Evolutionary conservation across 1,140 invertebrate genomes (phyloP).

Genomic region (Heterodera carotae): DNA sequence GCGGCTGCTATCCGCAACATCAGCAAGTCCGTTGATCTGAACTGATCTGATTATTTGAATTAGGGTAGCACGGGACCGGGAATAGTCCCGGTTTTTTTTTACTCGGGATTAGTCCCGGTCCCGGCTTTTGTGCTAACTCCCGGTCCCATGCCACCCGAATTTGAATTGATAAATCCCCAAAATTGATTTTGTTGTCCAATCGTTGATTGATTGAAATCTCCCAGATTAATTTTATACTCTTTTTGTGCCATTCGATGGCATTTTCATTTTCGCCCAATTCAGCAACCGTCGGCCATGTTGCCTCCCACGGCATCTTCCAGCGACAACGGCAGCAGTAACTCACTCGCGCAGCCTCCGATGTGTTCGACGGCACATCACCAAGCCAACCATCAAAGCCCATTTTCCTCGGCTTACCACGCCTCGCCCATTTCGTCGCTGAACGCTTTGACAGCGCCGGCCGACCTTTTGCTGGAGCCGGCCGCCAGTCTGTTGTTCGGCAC

Average conservation of each 20-base stretch:
- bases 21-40: conserved; percentile 2
- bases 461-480: conserved; percentile 2
- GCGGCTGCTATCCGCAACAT: not conserved
- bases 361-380: not conserved
- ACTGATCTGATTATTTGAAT: too few relatives aligned
- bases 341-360: not conserved
- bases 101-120: too few relatives aligned
- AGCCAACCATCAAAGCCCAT: not conserved
- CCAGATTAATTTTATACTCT: too few relatives aligned
- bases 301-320: not conserved
- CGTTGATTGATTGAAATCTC: too few relatives aligned
- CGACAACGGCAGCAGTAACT: not conserved
- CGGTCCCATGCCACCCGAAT: too few relatives aligned
- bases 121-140: too few relatives aligned
- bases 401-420: not conserved
- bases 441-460: not conserved
- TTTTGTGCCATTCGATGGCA: too few relatives aligned
- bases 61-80: too few relatives aligned
- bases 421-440: not conserved
- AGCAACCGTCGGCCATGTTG: not conserved
- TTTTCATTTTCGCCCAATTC: not conserved
- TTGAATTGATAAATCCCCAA: not conserved
- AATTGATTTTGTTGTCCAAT: not conserved
- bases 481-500: conserved; percentile 17
- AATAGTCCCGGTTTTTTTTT: too few relatives aligned